Conservation (phyloP, 37 sponge, comb jelly and placozoan genomes). For the Theonella swinhoei region DNA sequence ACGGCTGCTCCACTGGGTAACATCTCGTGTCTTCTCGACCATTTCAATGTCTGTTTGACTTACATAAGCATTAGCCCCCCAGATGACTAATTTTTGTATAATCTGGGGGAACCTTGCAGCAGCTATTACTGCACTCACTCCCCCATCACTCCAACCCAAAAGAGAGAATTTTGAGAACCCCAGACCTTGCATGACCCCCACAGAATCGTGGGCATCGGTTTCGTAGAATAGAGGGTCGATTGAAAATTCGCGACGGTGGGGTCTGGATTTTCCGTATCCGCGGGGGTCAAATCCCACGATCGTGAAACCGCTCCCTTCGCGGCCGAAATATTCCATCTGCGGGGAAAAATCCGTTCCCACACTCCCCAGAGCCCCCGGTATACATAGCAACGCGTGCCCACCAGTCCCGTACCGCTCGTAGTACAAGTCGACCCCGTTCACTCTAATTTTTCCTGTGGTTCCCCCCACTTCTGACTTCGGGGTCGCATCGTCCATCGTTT, state of each 20-base stretch:
- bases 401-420: slow-evolving; percentile 36
- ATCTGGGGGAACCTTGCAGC: slow-evolving; percentile 45
- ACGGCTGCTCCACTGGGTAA: slow-evolving; percentile 49
- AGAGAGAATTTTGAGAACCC: slow-evolving; percentile 58
- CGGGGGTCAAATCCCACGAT: slow-evolving; percentile 48
- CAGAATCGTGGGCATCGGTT: slow-evolving; percentile 58
- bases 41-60: slow-evolving; percentile 55
- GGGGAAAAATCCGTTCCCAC: slow-evolving; percentile 27
- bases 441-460: slow-evolving; percentile 3
- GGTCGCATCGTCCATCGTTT: no score
- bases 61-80: slow-evolving; percentile 71
- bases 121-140: slow-evolving; percentile 44
- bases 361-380: slow-evolving; percentile 55
- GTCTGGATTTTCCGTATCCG: slow-evolving; percentile 60
- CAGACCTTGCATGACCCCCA: slow-evolving; percentile 51
- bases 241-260: slow-evolving; percentile 33
- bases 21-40: slow-evolving; percentile 49
- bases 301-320: slow-evolving; percentile 11
- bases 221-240: slow-evolving; percentile 7
- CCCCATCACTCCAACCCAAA: slow-evolving; percentile 87
- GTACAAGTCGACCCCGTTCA: slow-evolving; percentile 29
- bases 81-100: slow-evolving; percentile 61
- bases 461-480: no score
- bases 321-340: slow-evolving; percentile 49
- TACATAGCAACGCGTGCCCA: slow-evolving; percentile 36